A percentile compares a stretch with the other conserved stretches of the same genome.
These are phyloP conservation scores for Capromys pilorides DNA, from an alignment of 2,797 vertebrate genomes.

Conservation along the genomic window DNA sequence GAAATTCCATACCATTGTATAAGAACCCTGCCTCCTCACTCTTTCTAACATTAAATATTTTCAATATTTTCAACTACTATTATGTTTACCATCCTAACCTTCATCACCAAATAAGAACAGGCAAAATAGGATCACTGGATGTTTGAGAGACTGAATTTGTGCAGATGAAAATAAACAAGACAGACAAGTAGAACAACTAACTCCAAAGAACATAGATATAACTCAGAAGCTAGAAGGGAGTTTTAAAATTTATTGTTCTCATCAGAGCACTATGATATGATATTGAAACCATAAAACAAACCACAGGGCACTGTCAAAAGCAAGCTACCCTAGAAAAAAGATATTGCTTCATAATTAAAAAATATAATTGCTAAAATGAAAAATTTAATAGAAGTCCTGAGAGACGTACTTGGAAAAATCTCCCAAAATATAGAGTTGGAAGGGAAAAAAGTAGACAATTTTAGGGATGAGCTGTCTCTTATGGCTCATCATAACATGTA, in stretches of 20 bases:
- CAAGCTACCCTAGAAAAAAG: not conserved
- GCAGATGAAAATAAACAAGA: not conserved
- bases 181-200: not conserved
- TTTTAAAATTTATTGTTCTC: slow-evolving; percentile 18
- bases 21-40: not conserved
- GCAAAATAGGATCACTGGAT: not conserved
- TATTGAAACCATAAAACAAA: slow-evolving; percentile 62
- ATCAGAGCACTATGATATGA: slow-evolving; percentile 51
- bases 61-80: not conserved
- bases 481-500: not conserved
- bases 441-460: not conserved
- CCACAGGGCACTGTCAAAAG: not conserved
- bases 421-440: not conserved
- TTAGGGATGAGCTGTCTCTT: not conserved
- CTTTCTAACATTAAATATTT: not conserved
- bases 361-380: slow-evolving; percentile 51
- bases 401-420: not conserved
- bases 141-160: slow-evolving; percentile 2
- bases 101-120: not conserved
- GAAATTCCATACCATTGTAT: not conserved
- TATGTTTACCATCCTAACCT: not conserved
- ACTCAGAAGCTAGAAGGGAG: not conserved
- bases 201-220: not conserved
- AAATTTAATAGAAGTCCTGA: slow-evolving; percentile 1
- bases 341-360: slow-evolving; percentile 56